phyloP scores from a whole-genome alignment of 2,888 invertebrate species.

The Conistra vaccinii region DNA sequence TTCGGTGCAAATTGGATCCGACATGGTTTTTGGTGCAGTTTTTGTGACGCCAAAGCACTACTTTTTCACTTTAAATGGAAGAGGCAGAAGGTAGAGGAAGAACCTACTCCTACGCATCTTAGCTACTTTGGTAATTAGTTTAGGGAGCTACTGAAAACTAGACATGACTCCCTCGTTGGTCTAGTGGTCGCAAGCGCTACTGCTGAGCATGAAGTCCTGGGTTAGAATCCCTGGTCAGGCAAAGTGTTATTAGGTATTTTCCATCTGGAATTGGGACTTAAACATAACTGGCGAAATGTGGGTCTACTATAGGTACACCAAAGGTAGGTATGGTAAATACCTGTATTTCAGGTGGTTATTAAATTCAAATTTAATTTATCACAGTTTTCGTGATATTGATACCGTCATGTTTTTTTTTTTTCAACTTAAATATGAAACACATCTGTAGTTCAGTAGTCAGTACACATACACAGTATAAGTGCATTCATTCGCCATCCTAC shows the following conservation, averaged over 20 bases:
- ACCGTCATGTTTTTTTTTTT: too few relatives aligned
- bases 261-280: too few relatives aligned
- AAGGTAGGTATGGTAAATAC: too few relatives aligned
- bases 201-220: too few relatives aligned
- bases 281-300: too few relatives aligned
- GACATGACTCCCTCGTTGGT: too few relatives aligned
- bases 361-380: neutral
- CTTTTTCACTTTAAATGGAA: neutral
- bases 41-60: conserved; percentile 6
- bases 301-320: too few relatives aligned
- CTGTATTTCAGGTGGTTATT: neutral
- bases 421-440: neutral
- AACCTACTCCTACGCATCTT: neutral
- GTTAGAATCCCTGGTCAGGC: too few relatives aligned
- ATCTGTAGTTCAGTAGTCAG: neutral
- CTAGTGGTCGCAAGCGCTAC: too few relatives aligned
- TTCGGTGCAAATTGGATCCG: conserved; percentile 37
- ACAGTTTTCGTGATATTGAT: neutral
- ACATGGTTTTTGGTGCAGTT: conserved; percentile 39
- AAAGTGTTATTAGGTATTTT: too few relatives aligned
- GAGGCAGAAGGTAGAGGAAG: neutral
- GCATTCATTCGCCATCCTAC: neutral
- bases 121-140: neutral
- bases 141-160: too few relatives aligned
- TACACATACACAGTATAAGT: neutral